Evolutionary conservation across 2,888 invertebrate genomes (phyloP).

Genomic region (Euphydryas editha): DNA sequence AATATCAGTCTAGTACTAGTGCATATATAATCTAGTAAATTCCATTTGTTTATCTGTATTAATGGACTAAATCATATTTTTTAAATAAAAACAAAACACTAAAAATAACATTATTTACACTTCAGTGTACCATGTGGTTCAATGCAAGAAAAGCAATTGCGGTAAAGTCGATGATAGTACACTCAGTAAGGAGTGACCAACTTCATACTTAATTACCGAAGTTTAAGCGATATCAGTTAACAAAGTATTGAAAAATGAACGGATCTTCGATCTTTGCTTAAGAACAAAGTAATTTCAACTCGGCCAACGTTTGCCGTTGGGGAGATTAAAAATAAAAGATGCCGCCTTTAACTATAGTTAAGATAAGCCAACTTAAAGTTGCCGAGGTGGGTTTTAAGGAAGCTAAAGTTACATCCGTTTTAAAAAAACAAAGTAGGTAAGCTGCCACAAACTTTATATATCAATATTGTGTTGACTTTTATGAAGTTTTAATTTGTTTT

Average conservation of each 20-base stretch:
- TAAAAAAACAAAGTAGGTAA: constrained; percentile 57
- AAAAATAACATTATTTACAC: no score
- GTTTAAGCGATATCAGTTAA: constrained; percentile 61
- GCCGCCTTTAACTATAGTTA: constrained; percentile 72
- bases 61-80: no score
- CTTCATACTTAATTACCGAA: constrained; percentile 66
- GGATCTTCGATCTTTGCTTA: constrained; percentile 76
- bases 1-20: no score
- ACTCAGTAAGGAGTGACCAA: constrained; percentile 38
- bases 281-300: constrained; percentile 79
- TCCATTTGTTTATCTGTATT: no score
- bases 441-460: constrained; percentile 41
- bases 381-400: constrained; percentile 63
- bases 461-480: constrained; percentile 39
- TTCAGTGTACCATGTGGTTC: neutral
- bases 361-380: constrained; percentile 65
- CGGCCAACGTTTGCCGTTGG: constrained; percentile 66
- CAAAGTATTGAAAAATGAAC: constrained; percentile 78
- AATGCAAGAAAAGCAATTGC: constrained; percentile 18
- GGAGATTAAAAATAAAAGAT: constrained; percentile 77
- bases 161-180: constrained; percentile 35
- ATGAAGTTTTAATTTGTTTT: constrained; percentile 40
- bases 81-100: no score
- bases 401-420: constrained; percentile 63
- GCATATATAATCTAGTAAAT: no score